Conservation (phyloP, 2,888 invertebrate genomes). For the Furcula furcula region DNA sequence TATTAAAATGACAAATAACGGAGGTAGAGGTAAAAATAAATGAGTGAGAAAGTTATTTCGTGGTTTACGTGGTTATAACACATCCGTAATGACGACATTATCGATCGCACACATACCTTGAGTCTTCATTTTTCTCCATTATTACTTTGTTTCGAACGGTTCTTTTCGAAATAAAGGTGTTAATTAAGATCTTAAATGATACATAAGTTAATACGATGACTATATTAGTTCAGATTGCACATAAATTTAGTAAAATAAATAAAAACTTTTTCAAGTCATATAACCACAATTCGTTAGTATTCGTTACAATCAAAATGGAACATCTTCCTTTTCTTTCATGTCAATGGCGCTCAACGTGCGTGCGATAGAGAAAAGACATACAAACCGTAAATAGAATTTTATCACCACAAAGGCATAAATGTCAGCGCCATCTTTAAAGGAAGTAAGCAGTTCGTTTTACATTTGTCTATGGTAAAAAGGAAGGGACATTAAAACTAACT, state of each 20-base stretch:
- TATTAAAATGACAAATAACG: slow-evolving; percentile 9
- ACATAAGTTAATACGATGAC: slow-evolving; percentile 32
- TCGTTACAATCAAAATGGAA: slow-evolving; percentile 75
- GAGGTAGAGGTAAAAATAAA: slow-evolving; percentile 17
- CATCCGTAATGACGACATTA: slow-evolving; percentile 62
- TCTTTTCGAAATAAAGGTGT: slow-evolving; percentile 25
- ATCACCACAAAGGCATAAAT: slow-evolving; percentile 39
- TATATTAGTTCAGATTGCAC: slow-evolving; percentile 54
- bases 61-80: slow-evolving; percentile 59
- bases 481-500: too few relatives aligned
- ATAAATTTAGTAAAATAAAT: slow-evolving; percentile 52
- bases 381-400: slow-evolving; percentile 55
- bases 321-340: slow-evolving; percentile 39
- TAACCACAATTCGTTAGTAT: slow-evolving; percentile 76
- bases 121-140: slow-evolving; percentile 61
- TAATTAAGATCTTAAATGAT: slow-evolving; percentile 32
- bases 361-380: slow-evolving; percentile 47
- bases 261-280: slow-evolving; percentile 56
- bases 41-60: slow-evolving; percentile 29
- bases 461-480: slow-evolving; percentile 43
- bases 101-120: slow-evolving; percentile 79
- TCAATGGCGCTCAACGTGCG: slow-evolving; percentile 7
- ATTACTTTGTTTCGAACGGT: slow-evolving; percentile 24
- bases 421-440: slow-evolving; percentile 57
- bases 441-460: too few relatives aligned